Evolutionary conservation across 2,113 vertebrate genomes (phyloP).

Genomic region (Oryctolagus cuniculus): mOryCun1.1 NC_091433.1:166779501-166780000

Average conservation of each 20-base stretch:
- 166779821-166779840: background rate
- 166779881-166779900: too few relatives aligned
- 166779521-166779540: too few relatives aligned
- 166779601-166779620: too few relatives aligned
- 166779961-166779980: conserved; percentile 25
- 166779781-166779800: conserved; percentile 27
- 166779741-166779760: conserved; percentile 44
- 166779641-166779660: background rate
- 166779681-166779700: background rate
- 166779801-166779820: background rate
- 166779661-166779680: background rate
- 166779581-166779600: too few relatives aligned
- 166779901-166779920: conserved; percentile 29
- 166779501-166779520: too few relatives aligned
- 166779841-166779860: conserved; percentile 27
- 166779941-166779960: conserved; percentile 1
- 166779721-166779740: background rate
- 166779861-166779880: conserved; percentile 30
- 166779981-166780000: conserved; percentile 16
- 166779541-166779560: too few relatives aligned
- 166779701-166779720: background rate
- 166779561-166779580: too few relatives aligned
- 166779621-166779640: too few relatives aligned
- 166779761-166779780: conserved; percentile 32
- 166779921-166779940: background rate